Percentiles rank a stretch among this genome's conserved stretches.
These are phyloP conservation scores for Stenotaenia linearis DNA, from an alignment of 2,888 invertebrate genomes.

Conservation along the genomic window DNA sequence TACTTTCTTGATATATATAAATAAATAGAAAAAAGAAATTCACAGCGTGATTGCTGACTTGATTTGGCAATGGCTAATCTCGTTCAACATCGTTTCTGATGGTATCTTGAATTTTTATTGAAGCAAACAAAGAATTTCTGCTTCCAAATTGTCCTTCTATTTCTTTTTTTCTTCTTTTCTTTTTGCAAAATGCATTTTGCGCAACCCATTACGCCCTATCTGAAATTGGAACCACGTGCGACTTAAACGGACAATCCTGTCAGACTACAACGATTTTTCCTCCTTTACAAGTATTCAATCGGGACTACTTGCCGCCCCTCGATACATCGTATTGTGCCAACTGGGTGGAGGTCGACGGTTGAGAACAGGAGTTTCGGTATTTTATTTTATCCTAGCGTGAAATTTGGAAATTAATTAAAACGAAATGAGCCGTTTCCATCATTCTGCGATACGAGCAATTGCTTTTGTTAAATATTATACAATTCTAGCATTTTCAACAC, in stretches of 20 bases:
- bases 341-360: background rate
- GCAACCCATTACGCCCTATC: background rate
- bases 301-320: background rate
- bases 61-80: background rate
- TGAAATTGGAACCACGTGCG: background rate
- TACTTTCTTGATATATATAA: background rate
- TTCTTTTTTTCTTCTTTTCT: background rate
- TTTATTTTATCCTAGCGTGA: background rate
- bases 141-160: background rate
- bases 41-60: background rate
- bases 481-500: too few relatives aligned
- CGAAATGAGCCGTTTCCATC: background rate
- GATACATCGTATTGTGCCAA: background rate
- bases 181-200: background rate
- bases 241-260: background rate
- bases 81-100: background rate
- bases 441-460: background rate
- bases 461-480: too few relatives aligned
- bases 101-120: conserved; percentile 3
- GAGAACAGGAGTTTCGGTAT: background rate
- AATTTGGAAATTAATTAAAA: background rate
- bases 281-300: background rate
- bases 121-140: background rate
- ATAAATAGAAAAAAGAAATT: background rate
- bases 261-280: background rate